Evolutionary conservation across 1,140 invertebrate species (phyloP), one percentile per base, ranked within the genome.

Genomic region (Zaprionus gabonicus): DNA sequence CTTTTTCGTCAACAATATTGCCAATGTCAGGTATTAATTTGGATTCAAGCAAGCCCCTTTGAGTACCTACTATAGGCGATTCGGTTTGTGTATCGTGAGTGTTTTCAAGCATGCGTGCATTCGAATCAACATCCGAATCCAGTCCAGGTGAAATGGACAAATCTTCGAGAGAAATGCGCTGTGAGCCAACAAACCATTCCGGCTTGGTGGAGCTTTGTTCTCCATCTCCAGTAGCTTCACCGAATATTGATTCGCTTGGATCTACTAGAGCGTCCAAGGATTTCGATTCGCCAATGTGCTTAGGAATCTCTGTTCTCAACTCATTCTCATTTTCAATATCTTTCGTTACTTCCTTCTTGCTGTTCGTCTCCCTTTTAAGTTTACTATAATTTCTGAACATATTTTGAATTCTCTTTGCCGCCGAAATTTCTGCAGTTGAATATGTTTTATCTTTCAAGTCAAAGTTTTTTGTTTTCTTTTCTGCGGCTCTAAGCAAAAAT

Each of bases 141-240:
- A 49, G 28, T 17, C 58, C 41, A 44, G 49, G 67, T 23, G 46
- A 25, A 51, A 17, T 20, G 55, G 28, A 27, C 31, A 28, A n/a
- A 9, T 36, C 31, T 27, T 34, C 53, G 12, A 76, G 28, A 41
- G 71, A 49, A 57, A 91, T 88, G 15, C 71, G 82, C 58, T 86
- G 78, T 23, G 78, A 65, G 17, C 91, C 83, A 25, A 92, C 86
- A 76, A 81, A 91, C 90, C 84, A 91, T 53, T 78, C 66, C 3
- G 83, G 63, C 31, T 64, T 80, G 2, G 7, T 62, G 1, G 60
- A 27, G 17, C 13, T 58, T 4, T 20, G 20, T 3, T 71, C 49
- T 15, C 49, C 51, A 53, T 64, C 67, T 17, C 1, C 9, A 0
- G 41, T 41, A 25, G 3, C 20, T 10, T 66, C 63, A 12, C 51